A percentile compares a stretch with the other conserved stretches of the same genome.
Conservation (phyloP, 2,888 invertebrate species). For the Limenitis camilla region DNA sequence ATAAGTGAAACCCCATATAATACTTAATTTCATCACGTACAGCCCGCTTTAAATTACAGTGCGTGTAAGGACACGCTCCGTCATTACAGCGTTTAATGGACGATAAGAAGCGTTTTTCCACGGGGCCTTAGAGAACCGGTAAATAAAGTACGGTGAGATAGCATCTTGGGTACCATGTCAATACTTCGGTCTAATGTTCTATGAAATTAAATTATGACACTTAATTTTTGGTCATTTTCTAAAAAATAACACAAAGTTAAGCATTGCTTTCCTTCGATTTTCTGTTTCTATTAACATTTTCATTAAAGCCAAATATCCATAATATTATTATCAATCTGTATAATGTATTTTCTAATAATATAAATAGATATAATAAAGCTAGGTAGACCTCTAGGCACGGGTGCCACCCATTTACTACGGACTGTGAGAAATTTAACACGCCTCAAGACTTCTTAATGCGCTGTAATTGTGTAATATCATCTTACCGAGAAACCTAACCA, state of each 20-base stretch:
- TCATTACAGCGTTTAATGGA: conserved; percentile 54
- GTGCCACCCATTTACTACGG: conserved; percentile 47
- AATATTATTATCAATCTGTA: not conserved
- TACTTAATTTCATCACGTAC: conserved; percentile 21
- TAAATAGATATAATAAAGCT: not conserved
- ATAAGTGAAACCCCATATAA: conserved; percentile 8
- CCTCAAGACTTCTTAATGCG: conserved; percentile 47
- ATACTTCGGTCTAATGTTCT: not conserved
- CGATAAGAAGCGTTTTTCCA: conserved; percentile 33
- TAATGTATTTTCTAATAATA: not conserved
- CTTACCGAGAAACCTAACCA: conserved; percentile 27
- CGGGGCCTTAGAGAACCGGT: conserved; percentile 6
- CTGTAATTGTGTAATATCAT: conserved; percentile 50
- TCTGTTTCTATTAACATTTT: too few relatives aligned
- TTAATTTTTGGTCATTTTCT: not conserved
- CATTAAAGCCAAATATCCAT: not conserved
- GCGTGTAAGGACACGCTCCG: conserved; percentile 50
- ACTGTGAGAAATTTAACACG: conserved; percentile 61
- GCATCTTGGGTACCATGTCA: conserved; percentile 1
- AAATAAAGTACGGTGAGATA: conserved; percentile 6
- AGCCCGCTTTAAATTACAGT: conserved; percentile 34
- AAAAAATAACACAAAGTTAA: not conserved
- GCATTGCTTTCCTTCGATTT: too few relatives aligned
- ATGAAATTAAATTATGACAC: not conserved
- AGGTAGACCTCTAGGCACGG: conserved; percentile 40